Conservation (phyloP, 2,113 vertebrate genomes). For the Brevimyrus niger region DNA sequence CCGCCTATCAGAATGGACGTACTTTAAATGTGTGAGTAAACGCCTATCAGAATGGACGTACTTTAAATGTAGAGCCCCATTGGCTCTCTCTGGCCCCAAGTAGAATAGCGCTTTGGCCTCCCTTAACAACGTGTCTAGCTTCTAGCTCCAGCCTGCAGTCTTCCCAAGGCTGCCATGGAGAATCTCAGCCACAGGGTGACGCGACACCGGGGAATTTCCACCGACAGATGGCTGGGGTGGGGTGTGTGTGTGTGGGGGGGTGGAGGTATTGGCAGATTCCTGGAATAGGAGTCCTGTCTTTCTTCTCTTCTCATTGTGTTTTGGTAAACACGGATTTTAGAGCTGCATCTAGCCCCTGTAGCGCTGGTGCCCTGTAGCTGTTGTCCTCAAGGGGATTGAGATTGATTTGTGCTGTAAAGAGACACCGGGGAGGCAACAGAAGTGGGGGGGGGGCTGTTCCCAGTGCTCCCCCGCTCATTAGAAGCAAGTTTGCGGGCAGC, state of each 20-base stretch:
- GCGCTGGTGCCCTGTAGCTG: background rate
- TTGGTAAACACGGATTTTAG: background rate
- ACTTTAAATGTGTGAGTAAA: background rate
- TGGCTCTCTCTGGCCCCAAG: background rate
- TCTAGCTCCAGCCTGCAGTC: background rate
- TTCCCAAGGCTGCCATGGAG: background rate
- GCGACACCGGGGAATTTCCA: constrained; percentile 3
- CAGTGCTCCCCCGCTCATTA: background rate
- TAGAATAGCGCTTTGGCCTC: background rate
- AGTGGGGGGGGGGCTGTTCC: background rate
- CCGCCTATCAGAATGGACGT: background rate
- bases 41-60: background rate
- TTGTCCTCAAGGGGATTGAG: background rate
- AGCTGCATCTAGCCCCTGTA: background rate
- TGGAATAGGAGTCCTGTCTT: background rate
- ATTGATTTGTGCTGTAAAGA: background rate
- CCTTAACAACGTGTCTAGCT: background rate
- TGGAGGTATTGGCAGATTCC: background rate
- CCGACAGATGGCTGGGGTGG: background rate
- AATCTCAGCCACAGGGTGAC: background rate
- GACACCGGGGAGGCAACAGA: background rate
- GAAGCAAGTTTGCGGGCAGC: background rate
- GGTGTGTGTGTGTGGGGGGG: background rate
- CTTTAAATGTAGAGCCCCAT: background rate
- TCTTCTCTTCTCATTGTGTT: background rate